Evolutionary conservation across 2,113 vertebrate species (phyloP), one percentile per base, ranked within the genome.

Genomic region (Labeo catla): DNA sequence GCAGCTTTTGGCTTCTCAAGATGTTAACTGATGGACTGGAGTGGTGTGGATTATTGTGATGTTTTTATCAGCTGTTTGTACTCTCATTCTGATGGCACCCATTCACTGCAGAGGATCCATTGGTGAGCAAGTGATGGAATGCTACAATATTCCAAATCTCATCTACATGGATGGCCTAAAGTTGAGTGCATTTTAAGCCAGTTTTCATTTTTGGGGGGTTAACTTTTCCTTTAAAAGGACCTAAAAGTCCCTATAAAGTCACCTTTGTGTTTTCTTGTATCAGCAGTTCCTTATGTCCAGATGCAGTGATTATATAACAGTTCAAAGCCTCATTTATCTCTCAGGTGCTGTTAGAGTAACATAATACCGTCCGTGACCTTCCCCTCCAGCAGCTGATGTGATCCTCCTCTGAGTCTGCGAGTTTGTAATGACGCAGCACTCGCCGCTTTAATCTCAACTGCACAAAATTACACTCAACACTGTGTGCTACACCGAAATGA

Each of bases 291-390:
- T 50, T 45, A 76, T 13, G 72, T 76, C 72, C 45, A 76, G 45
- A 76, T 76, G 73, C 45, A 50, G 73, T 23, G 73, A 8, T 76
- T 76, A 76, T 13, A 12, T 49, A 76, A 76, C 11, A 50, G 73
- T 43, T 45, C 4, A 73, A 73, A 76, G 73, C 11, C 11, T 50
- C n/a, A 4, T 13, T 76, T 49, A 76, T 76, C 70, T 73, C 70
- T 45, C 73, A 76, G 73, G 73, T 76, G 45, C 6, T 21, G 70
- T 73, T 45, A 45, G 39, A 73, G 43, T 72, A 45, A 50, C 9
- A 21, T 21, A 45, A 73, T 15, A 28, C n/a, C 13, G 28, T 2
- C 28, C 12, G 9, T 76, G 73, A 76, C 72, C 70, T 47, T 72
- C 36, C 10, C 66, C 34, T 73, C 39, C 19, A 45, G 70, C 39